These are phyloP conservation scores for Eretmodus cyanostictus DNA, from an alignment of 2,113 vertebrate species.

Conservation along the genomic window DNA sequence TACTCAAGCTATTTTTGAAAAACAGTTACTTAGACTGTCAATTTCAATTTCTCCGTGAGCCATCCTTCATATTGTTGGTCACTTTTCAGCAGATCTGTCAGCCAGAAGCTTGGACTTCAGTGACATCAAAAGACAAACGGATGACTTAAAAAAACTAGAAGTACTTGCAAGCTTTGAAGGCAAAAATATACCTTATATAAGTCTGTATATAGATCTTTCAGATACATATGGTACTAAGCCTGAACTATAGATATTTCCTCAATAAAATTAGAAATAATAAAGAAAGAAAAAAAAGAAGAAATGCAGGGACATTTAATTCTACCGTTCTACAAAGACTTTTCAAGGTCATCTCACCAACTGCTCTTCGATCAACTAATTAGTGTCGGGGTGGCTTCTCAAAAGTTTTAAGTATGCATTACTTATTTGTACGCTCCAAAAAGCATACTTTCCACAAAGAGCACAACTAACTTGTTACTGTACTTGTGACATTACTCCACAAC, in stretches of 20 bases:
- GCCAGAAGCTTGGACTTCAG: neutral
- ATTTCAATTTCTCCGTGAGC: neutral
- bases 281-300: neutral
- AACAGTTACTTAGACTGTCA: neutral
- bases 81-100: neutral
- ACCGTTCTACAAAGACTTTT: neutral
- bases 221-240: neutral
- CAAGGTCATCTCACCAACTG: neutral
- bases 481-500: neutral
- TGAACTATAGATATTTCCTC: neutral
- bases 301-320: neutral
- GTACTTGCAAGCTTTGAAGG: neutral
- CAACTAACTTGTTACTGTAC: neutral
- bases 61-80: neutral
- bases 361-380: neutral
- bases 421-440: neutral
- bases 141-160: neutral
- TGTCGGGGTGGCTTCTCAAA: neutral
- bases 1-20: neutral
- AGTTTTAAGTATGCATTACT: neutral
- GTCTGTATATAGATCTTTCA: neutral
- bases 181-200: neutral
- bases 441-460: neutral
- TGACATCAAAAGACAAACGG: neutral
- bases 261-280: neutral